phyloP scores from a whole-genome alignment of 1,140 invertebrate genomes.

The Pomacea maculata region DNA sequence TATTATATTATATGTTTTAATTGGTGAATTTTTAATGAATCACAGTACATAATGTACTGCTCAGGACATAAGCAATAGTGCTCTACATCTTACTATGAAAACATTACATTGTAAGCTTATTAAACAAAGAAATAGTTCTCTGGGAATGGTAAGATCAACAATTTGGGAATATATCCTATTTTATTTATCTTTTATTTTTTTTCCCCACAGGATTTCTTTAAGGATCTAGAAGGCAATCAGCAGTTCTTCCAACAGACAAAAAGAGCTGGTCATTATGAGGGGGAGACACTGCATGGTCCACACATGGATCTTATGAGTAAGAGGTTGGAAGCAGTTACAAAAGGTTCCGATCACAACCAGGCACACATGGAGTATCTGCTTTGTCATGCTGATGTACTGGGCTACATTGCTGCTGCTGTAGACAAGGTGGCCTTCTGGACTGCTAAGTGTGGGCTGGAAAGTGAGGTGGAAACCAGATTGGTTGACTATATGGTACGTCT shows the following conservation, averaged over 20 bases:
- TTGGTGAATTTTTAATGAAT: too few relatives aligned
- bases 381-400: slow-evolving; percentile 67
- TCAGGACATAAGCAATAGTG: too few relatives aligned
- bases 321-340: slow-evolving; percentile 12
- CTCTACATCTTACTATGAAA: too few relatives aligned
- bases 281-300: slow-evolving; percentile 72
- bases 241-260: slow-evolving; percentile 75
- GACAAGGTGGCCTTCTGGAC: slow-evolving; percentile 88
- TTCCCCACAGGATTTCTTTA: slow-evolving; percentile 78
- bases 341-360: slow-evolving; percentile 1
- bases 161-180: too few relatives aligned
- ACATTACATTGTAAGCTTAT: too few relatives aligned
- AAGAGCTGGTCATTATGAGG: slow-evolving; percentile 54
- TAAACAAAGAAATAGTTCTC: too few relatives aligned
- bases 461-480: slow-evolving; percentile 83
- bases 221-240: slow-evolving; percentile 79
- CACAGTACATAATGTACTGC: too few relatives aligned
- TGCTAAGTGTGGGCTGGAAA: slow-evolving; percentile 85
- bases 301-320: slow-evolving; percentile 65
- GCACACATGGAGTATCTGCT: slow-evolving; percentile 20
- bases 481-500: slow-evolving; percentile 76
- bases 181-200: background rate
- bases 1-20: too few relatives aligned
- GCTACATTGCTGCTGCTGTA: slow-evolving; percentile 88
- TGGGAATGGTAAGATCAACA: too few relatives aligned